A percentile compares a stretch with the other conserved stretches of the same genome.
Conservation (phyloP, 2,888 invertebrate species). For the Dascillus cervinus region DNA sequence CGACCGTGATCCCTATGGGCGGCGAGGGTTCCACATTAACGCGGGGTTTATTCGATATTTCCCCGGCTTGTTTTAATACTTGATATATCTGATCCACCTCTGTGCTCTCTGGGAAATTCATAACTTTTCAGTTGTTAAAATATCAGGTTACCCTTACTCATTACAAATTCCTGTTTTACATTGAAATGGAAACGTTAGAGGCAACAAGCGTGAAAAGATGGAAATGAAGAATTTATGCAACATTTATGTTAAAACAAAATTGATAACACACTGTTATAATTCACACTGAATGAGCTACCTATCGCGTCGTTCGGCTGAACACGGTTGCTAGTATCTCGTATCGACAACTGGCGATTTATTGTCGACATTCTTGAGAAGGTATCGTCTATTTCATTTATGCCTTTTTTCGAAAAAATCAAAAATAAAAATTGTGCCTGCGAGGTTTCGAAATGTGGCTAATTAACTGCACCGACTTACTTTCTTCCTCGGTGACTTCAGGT, state of each 20-base stretch:
- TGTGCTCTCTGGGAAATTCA: conserved; percentile 25
- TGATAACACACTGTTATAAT: too few species aligned
- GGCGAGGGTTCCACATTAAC: conserved; percentile 35
- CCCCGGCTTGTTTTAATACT: conserved; percentile 90
- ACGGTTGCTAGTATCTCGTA: conserved; percentile 31
- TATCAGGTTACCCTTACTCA: too few species aligned
- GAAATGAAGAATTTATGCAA: too few species aligned
- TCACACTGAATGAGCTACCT: too few species aligned
- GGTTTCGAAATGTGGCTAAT: background rate
- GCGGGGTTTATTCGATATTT: conserved; percentile 58
- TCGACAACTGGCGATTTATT: conserved; percentile 38
- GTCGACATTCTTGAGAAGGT: conserved; percentile 36
- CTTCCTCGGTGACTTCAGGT: conserved; percentile 57
- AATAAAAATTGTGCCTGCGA: background rate
- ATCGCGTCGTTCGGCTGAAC: conserved; percentile 26
- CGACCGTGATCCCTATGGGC: conserved; percentile 41
- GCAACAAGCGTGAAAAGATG: too few species aligned
- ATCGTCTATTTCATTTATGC: conserved; percentile 11
- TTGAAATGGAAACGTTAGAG: too few species aligned
- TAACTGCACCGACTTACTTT: conserved; percentile 69
- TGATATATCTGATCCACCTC: conserved; percentile 91
- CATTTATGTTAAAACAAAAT: too few species aligned
- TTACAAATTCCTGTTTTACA: too few species aligned
- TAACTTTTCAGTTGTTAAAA: conserved; percentile 7
- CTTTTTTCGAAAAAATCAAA: too few species aligned